Evolutionary conservation across 2,888 invertebrate genomes (phyloP).

Genomic region (Atrina japonica): DNA sequence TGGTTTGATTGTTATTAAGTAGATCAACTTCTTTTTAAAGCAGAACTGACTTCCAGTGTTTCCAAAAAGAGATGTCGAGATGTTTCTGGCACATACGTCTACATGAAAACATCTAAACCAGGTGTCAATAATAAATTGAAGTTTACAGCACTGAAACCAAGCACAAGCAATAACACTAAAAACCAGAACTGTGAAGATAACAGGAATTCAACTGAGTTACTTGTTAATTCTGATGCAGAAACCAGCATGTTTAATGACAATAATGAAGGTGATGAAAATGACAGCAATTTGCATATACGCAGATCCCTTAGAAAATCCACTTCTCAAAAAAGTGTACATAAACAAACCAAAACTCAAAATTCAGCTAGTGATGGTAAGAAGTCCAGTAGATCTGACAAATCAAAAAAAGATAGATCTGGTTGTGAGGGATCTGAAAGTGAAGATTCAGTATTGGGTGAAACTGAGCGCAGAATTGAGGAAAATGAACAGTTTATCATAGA

Average conservation of each 20-base stretch:
- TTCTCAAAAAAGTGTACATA: conserved; percentile 8
- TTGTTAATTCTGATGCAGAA: not conserved
- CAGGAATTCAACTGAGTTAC: not conserved
- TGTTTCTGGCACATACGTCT: not conserved
- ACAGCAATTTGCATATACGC: conserved; percentile 5
- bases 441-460: conserved; percentile 59
- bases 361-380: too few relatives aligned
- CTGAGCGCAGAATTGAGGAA: conserved; percentile 63
- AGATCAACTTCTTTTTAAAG: conserved; percentile 13
- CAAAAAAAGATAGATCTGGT: too few relatives aligned
- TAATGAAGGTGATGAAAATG: conserved; percentile 33
- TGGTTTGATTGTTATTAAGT: too few relatives aligned
- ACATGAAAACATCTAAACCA: conserved; percentile 11
- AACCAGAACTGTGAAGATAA: not conserved
- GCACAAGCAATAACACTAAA: conserved; percentile 28
- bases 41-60: not conserved
- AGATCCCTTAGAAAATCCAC: conserved; percentile 11
- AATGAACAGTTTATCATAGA: conserved; percentile 73
- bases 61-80: conserved; percentile 2
- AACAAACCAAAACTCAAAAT: not conserved
- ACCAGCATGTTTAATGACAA: not conserved
- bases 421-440: conserved; percentile 42
- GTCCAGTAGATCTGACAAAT: too few relatives aligned
- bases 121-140: conserved; percentile 11
- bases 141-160: conserved; percentile 47